A percentile compares a stretch with the other conserved stretches of the same genome.
phyloP scores from a whole-genome alignment of 92 coral and sea anemone genomes.

The Muricea muricata region DNA sequence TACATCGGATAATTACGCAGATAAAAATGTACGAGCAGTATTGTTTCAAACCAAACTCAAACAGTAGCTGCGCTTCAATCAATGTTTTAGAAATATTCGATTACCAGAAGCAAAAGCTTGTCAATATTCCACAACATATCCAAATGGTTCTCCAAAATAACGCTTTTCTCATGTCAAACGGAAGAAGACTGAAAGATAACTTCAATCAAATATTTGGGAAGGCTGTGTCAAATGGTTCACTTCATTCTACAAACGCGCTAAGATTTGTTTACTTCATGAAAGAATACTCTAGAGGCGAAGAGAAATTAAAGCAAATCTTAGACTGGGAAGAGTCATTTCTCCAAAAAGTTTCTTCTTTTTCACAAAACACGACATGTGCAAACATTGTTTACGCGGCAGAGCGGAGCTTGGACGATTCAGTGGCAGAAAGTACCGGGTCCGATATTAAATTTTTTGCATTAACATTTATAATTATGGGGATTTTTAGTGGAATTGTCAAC shows the following conservation, averaged over 20 bases:
- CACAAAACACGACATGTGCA: constrained; percentile 51
- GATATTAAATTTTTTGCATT: constrained; percentile 49
- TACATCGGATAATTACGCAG: not conserved
- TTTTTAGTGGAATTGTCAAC: constrained; percentile 68
- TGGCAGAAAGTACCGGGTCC: constrained; percentile 71
- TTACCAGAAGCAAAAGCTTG: constrained; percentile 6
- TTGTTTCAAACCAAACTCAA: not conserved
- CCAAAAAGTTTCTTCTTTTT: constrained; percentile 16
- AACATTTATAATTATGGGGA: constrained; percentile 72
- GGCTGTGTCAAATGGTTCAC: not conserved
- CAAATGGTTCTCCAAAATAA: not conserved
- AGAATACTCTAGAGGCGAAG: constrained; percentile 17
- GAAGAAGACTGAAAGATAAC: not conserved
- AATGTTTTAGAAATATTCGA: constrained; percentile 20
- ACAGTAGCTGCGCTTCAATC: not conserved
- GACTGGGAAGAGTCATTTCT: constrained; percentile 63
- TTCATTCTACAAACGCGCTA: constrained; percentile 2
- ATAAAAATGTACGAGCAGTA: not conserved
- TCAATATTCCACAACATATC: not conserved
- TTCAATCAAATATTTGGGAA: not conserved
- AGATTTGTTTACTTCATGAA: constrained; percentile 41
- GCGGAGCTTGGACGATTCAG: constrained; percentile 76
- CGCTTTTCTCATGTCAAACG: constrained; percentile 20
- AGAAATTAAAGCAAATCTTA: constrained; percentile 24
- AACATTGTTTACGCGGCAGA: constrained; percentile 60